Evolutionary conservation across 2,113 vertebrate species (phyloP).

Genomic region (Perca fluviatilis): DNA sequence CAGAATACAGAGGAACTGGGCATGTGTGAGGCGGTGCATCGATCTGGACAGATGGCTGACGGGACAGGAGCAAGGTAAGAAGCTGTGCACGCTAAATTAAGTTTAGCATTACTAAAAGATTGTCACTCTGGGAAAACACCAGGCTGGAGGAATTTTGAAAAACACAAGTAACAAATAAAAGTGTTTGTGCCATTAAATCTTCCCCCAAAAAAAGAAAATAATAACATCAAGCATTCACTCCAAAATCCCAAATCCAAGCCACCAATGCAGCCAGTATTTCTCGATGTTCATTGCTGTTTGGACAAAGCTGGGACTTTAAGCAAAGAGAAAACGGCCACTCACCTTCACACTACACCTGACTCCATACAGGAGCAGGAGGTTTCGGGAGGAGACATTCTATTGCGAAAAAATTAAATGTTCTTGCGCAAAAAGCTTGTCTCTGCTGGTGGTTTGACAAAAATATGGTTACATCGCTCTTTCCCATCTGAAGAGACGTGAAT

Average conservation of each 20-base stretch:
- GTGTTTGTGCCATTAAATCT: not conserved
- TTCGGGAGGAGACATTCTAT: slow-evolving; percentile 14
- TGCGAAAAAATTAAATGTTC: slow-evolving; percentile 22
- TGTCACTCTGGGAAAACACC: slow-evolving; percentile 36
- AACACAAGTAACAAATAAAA: not conserved
- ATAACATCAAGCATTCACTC: not conserved
- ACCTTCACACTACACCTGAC: slow-evolving; percentile 41
- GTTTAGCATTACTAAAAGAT: slow-evolving; percentile 36
- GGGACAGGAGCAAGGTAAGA: slow-evolving; percentile 55
- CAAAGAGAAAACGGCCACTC: slow-evolving; percentile 25
- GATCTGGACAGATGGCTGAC: slow-evolving; percentile 68
- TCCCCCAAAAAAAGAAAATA: not conserved
- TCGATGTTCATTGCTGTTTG: not conserved
- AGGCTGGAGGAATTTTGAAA: not conserved
- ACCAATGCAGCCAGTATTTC: not conserved
- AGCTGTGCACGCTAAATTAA: slow-evolving; percentile 66
- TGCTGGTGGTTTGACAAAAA: slow-evolving; percentile 22
- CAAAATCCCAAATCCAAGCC: not conserved
- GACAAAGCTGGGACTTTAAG: slow-evolving; percentile 12
- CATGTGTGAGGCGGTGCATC: slow-evolving; percentile 32
- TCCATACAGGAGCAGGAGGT: slow-evolving; percentile 4
- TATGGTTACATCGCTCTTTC: not conserved
- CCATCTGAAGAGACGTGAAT: not conserved
- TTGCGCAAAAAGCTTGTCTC: slow-evolving; percentile 10
- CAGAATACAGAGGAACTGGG: slow-evolving; percentile 33